phyloP scores from a whole-genome alignment of 2,113 vertebrate genomes.

The Oreochromis tanganicae region DNA sequence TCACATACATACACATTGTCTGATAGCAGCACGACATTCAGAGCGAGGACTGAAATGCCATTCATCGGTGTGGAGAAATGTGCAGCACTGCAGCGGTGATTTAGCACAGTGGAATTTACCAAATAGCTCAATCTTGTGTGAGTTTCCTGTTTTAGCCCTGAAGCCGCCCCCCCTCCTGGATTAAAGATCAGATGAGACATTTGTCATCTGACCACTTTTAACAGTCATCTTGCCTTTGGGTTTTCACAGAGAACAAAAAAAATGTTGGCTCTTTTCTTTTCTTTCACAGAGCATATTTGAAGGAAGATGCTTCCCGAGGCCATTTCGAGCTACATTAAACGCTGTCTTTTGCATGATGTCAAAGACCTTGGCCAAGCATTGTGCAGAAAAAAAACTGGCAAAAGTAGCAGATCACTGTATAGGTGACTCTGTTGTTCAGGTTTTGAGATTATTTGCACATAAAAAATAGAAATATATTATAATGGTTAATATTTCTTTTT shows the following conservation, averaged over 20 bases:
- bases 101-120: conserved; percentile 54
- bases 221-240: conserved; percentile 64
- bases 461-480: not conserved
- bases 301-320: conserved; percentile 58
- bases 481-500: not conserved
- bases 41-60: conserved; percentile 15
- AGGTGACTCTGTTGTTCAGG: not conserved
- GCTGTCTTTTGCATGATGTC: conserved; percentile 67
- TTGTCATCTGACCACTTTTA: conserved; percentile 72
- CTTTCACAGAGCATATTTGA: conserved; percentile 46
- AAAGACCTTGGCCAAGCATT: conserved; percentile 48
- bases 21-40: not conserved
- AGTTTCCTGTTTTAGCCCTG: conserved; percentile 55
- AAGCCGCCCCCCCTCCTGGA: conserved; percentile 38
- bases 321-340: conserved; percentile 68
- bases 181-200: conserved; percentile 70
- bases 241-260: conserved; percentile 45
- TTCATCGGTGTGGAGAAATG: conserved; percentile 19
- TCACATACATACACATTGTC: not conserved
- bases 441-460: conserved; percentile 9
- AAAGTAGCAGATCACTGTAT: conserved; percentile 20
- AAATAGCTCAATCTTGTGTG: conserved; percentile 49
- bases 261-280: conserved; percentile 5
- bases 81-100: conserved; percentile 33
- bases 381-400: conserved; percentile 15